Percentiles rank a stretch among this genome's conserved stretches.
These are phyloP conservation scores for Cavia porcellus DNA, from an alignment of 2,113 vertebrate genomes.

Conservation along the genomic window DNA sequence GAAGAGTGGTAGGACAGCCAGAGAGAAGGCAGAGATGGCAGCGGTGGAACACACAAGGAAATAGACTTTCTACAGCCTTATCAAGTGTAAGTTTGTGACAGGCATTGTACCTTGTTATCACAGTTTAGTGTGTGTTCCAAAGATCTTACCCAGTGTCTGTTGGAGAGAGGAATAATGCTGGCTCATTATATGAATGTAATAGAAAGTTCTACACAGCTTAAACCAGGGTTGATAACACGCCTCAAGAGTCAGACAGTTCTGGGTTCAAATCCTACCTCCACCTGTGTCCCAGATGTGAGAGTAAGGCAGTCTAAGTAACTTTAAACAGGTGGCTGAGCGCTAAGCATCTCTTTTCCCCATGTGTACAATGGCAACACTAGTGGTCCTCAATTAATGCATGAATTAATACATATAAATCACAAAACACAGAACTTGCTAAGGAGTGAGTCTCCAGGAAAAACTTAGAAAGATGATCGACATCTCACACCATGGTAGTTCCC, in stretches of 20 bases:
- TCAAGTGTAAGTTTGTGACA: background rate
- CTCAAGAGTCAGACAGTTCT: background rate
- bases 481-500: background rate
- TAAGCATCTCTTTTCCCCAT: background rate
- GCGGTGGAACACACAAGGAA: too few species aligned
- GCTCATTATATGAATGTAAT: background rate
- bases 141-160: background rate
- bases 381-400: background rate
- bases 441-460: accelerated
- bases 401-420: background rate
- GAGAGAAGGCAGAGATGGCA: background rate
- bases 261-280: background rate
- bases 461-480: background rate
- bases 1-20: background rate
- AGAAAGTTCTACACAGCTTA: background rate
- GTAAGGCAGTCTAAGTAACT: background rate
- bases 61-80: background rate
- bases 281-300: too few species aligned
- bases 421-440: background rate
- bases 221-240: too few species aligned
- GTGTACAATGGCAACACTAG: background rate
- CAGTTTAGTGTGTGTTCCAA: accelerated
- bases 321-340: background rate
- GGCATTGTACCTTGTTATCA: background rate
- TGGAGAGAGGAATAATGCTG: too few species aligned